A percentile compares a stretch with the other conserved stretches of the same genome.
phyloP scores from a whole-genome alignment of 2,113 vertebrate species.

The Hippocampus comes region DNA sequence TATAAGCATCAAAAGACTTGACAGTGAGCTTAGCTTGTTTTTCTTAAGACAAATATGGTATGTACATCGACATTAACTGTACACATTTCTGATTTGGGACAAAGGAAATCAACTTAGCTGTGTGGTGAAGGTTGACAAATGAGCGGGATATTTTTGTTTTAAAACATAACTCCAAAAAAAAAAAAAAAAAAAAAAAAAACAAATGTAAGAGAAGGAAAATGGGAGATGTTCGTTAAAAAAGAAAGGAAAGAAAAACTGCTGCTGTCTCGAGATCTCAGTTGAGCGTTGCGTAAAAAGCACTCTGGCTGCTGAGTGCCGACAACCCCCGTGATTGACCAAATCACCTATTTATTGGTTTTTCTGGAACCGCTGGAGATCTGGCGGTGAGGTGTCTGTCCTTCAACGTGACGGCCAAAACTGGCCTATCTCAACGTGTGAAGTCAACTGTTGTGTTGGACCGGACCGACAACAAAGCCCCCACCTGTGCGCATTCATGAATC shows the following conservation, averaged over 20 bases:
- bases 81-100: conserved; percentile 55
- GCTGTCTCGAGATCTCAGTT: conserved; percentile 31
- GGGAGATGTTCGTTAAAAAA: conserved; percentile 1
- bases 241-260: conserved; percentile 26
- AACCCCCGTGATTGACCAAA: conserved; percentile 29
- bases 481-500: conserved; percentile 23
- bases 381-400: conserved; percentile 37
- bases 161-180: conserved; percentile 36
- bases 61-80: conserved; percentile 77
- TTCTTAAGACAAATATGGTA: conserved; percentile 72
- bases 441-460: conserved; percentile 34
- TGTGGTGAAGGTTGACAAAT: conserved; percentile 44
- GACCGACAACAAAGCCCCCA: conserved; percentile 27
- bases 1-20: conserved; percentile 70
- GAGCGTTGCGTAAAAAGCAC: conserved; percentile 31
- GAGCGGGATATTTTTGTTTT: conserved; percentile 44
- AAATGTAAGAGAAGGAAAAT: conserved; percentile 4
- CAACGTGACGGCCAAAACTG: conserved; percentile 28
- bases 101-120: conserved; percentile 33
- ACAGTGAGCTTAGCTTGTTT: conserved; percentile 54
- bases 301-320: conserved; percentile 12
- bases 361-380: conserved; percentile 38
- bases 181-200: background rate
- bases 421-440: conserved; percentile 32
- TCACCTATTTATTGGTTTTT: conserved; percentile 40